Base-by-base conservation (phyloP, 2,797 vertebrate genomes). In the Gallinago solitaria region DNA sequence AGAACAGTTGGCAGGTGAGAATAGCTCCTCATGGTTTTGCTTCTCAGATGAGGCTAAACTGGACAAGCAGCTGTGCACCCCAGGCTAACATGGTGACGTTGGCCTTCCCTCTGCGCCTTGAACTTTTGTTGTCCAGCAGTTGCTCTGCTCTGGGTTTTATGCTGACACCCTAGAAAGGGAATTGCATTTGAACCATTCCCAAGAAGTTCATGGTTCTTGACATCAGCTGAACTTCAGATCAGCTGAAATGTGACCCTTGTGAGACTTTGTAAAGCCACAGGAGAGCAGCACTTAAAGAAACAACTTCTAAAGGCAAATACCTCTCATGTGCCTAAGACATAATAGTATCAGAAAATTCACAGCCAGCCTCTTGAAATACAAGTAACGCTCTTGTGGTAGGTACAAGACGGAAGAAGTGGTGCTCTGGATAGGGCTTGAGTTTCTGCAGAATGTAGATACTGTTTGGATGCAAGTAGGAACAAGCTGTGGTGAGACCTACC, bases 361-460 rank as follows among this genome's bases (percentile, higher is more conserved):
- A 39, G 75, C 64, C 78, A 68, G 45, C 41, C 60, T 83, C 83
- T 94, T 68, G 68, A 93, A 83, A 80, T 68, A 30, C 1, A 28
- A 87, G 19, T 82, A 79, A 37, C 35, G 28, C 64, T 57, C 83
- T 93, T 70, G 51, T 76, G 67, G 70, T 67, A 63, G 60, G 89
- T 87, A 45, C 87, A 68, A 60, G 87, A 12, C 73, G 75, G 65
- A 54, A 95, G 79, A 93, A 96, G 93, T 94, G 86, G 85, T 84
- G 50, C 39, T 93, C 47, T 74, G 67, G 63, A 45, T 70, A 68
- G 59, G 39, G 33, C 64, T 92, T 53, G 12, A 68, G 45, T 87
- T 85, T 90, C 84, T 67, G 81, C 71, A 95, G 75, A 93, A 89
- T 35, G 71, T 35, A 51, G 90, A 75, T 68, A n/a, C 71, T 0